These are phyloP conservation scores for Dendrocopos noguchii DNA, from an alignment of 2,113 vertebrate genomes.

Conservation along the genomic window DNA sequence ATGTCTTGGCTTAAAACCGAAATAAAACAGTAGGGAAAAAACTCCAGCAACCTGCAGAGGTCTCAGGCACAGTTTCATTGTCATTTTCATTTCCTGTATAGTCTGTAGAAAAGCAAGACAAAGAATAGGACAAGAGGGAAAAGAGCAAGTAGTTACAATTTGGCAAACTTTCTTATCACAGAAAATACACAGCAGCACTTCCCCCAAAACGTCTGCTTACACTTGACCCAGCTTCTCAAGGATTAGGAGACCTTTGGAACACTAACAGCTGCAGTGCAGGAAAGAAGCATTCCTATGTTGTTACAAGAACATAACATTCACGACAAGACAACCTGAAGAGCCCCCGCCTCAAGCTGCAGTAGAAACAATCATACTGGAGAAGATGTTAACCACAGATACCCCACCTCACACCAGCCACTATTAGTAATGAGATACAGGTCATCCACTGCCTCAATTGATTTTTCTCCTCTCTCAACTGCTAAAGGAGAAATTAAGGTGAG, in stretches of 20 bases:
- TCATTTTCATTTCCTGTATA: constrained; percentile 95
- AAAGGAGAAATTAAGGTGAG: not conserved
- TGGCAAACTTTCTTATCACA: not conserved
- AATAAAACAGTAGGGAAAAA: constrained; percentile 77
- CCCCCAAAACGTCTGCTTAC: not conserved
- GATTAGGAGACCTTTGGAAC: not conserved
- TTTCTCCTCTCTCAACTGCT: not conserved
- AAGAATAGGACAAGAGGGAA: constrained; percentile 79
- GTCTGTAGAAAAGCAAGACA: constrained; percentile 91
- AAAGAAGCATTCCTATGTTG: not conserved
- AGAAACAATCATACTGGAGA: not conserved
- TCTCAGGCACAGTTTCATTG: constrained; percentile 90
- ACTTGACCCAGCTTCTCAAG: not conserved
- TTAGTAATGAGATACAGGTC: accelerated
- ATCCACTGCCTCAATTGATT: not conserved
- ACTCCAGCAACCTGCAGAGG: constrained; percentile 91
- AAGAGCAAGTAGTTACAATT: constrained; percentile 63
- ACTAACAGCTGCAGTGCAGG: not conserved
- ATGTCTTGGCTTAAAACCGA: constrained; percentile 65
- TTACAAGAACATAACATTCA: not conserved
- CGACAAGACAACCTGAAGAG: not conserved
- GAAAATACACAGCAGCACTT: not conserved
- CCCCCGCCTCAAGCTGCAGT: not conserved
- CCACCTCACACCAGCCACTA: not conserved
- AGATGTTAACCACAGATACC: not conserved